These are phyloP conservation scores for Pyxicephalus adspersus DNA, from an alignment of 2,113 vertebrate species.

Conservation along the genomic window DNA sequence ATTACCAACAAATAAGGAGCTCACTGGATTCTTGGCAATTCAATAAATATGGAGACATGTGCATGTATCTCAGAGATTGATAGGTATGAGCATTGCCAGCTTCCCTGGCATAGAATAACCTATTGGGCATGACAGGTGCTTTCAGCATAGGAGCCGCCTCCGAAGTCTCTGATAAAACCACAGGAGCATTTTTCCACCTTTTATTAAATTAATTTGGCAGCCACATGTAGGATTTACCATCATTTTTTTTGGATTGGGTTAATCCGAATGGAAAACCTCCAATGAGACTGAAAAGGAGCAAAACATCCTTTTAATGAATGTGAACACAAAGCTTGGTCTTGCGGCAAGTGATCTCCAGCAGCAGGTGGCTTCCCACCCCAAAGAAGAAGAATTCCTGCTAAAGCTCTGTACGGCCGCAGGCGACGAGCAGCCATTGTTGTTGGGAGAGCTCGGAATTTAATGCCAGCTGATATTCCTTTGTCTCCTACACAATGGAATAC, in stretches of 20 bases:
- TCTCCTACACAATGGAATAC: conserved; percentile 19
- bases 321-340: conserved; percentile 8
- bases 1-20: too few relatives aligned
- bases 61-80: too few relatives aligned
- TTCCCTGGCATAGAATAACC: too few relatives aligned
- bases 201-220: not conserved
- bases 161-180: not conserved
- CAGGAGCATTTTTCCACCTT: not conserved
- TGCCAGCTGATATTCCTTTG: conserved; percentile 23
- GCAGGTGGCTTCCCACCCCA: conserved; percentile 26
- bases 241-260: not conserved
- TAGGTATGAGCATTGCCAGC: too few relatives aligned
- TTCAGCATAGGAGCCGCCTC: not conserved
- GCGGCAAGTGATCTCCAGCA: conserved; percentile 3
- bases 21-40: too few relatives aligned
- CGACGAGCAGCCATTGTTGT: not conserved
- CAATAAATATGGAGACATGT: too few relatives aligned
- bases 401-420: conserved; percentile 14
- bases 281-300: not conserved
- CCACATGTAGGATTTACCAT: too few relatives aligned
- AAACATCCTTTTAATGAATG: conserved; percentile 38
- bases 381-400: conserved; percentile 12
- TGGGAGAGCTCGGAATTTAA: conserved; percentile 24
- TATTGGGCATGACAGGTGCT: too few relatives aligned
- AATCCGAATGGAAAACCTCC: not conserved